Base-by-base conservation (phyloP, 2,797 vertebrate genomes). In the Anisognathus igniventris region DNA sequence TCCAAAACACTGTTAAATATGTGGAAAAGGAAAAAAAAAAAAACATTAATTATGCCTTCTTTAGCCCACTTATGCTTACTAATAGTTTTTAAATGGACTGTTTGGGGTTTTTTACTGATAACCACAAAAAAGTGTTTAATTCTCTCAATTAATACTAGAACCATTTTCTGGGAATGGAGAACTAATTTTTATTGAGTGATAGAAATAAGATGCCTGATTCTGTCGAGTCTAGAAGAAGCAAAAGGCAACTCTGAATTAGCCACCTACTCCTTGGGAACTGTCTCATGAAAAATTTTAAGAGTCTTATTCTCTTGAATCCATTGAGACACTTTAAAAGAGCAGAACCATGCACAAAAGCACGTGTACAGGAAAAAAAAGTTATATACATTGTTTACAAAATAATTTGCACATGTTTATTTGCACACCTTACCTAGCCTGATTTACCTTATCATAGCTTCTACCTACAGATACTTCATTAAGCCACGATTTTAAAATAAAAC, bases 1-100 rank as follows among this genome's bases (percentile, higher is more conserved):
- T 92, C 73, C 51, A 88, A 85, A 95, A 81, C n/a, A 72, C n/a
- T 28, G 28, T 62, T 66, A 86, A 88, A 58, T 79, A 75, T 39
- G 45, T 64, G 48, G 33, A 61, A 94, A 53, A 33, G 10, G 3
- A 19, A 23, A 4, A 50, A 67, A 50, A 67, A 54, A 53, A 53
- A 1, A 10, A 12, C 45, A 35, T 76, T 20, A 89, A 79, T 67
- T 88, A 73, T 65, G 31, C 50, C 40, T 68, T 53, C 35, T 71
- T 92, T 85, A 65, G 31, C 15, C 19, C 47, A 62, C 60, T 58
- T 81, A 19, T 40, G 12, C 7, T 88, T 66, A 23, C 51, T 78
- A 90, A 86, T 75, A 58, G 17, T 35, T 81, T 94, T 86, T 92
- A 62, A 94, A 80, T 45, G 11, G 35, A 50, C 27, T 61, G 11